Evolutionary conservation across 2,888 invertebrate genomes (phyloP).

Genomic region (Volucella inanis): DNA sequence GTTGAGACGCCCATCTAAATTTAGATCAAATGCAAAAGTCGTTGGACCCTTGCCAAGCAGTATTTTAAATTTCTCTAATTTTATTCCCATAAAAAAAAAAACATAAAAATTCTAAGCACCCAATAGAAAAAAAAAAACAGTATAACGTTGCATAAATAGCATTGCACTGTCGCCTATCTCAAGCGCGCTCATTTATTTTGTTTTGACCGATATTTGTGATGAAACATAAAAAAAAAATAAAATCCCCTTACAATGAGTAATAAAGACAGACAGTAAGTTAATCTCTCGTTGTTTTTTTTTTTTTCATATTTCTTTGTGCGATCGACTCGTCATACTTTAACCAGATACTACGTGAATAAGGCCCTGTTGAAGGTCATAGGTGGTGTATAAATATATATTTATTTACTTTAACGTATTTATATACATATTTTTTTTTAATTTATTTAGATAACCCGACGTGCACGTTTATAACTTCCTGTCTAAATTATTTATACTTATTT

Average conservation of each 20-base stretch:
- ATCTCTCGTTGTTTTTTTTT: conserved; percentile 18
- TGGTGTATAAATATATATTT: conserved; percentile 24
- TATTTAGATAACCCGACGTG: too few species aligned
- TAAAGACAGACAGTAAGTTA: conserved; percentile 56
- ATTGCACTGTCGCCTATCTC: conserved; percentile 23
- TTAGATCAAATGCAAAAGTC: conserved; percentile 34
- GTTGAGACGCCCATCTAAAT: conserved; percentile 39
- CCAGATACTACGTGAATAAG: conserved; percentile 56
- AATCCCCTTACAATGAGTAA: conserved; percentile 43
- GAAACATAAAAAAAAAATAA: conserved; percentile 43
- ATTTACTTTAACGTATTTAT: too few species aligned
- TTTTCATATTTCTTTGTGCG: conserved; percentile 20
- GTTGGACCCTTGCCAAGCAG: conserved; percentile 49
- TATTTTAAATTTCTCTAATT: background rate
- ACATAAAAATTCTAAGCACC: background rate
- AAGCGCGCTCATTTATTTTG: conserved; percentile 47
- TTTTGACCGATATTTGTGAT: conserved; percentile 66
- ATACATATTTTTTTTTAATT: too few species aligned
- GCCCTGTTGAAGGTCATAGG: conserved; percentile 67
- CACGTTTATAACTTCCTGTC: too few species aligned
- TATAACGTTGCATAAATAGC: conserved; percentile 59
- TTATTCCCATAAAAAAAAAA: conserved; percentile 26
- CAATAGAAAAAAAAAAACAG: conserved; percentile 21
- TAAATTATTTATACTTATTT: too few species aligned
- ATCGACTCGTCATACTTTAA: conserved; percentile 62